Evolutionary conservation across 2,113 vertebrate genomes (phyloP), one percentile per base, ranked within the genome.

Genomic region (Fregetta grallaria): DNA sequence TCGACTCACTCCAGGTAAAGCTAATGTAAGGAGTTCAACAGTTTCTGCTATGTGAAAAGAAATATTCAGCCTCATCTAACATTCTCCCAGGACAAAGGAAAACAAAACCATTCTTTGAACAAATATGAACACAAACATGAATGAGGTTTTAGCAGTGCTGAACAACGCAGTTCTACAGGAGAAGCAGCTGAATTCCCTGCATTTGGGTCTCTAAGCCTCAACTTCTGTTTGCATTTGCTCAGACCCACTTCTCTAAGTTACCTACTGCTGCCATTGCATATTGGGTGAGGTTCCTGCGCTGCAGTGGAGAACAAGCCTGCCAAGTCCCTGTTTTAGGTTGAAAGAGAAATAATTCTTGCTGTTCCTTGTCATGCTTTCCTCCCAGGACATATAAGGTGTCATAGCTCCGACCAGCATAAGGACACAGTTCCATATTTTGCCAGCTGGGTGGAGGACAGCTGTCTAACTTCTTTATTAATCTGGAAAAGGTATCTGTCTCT

Each of bases 261-360:
- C 99, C 99, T 98, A 98, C 98, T 97, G 98, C 98, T 95, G 99
- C 99, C 65, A 99, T 98, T 0, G 99, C 98, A 32, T 99, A 99
- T 59, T 99, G 98, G 19, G 98, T 99, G 90, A 99, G 98, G 95
- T 99, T 99, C 96, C 97, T 99, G 96, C 98, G 98, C 95, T 98
- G 97, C 79, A 99, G 96, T 5, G 99, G 98, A 23, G 98, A 95
- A 75, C 98, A 98, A 52, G 95, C 94, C 90, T 98, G 98, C 99
- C 99, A 99, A 81, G 96, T 62, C n/a, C 98, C 97, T n/a, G 97
- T 98, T 83, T 96, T 98, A 16, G 99, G 99, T 29, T 98, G 97
- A 92, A 99, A 99, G 83, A 98, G 98, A 87, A 98, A 98, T 13
- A 99, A 94, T 42, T 97, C 92, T 96, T 99, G 99, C 76, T 98